Percentiles rank a stretch among this genome's conserved stretches.
These are phyloP conservation scores for Actinia equina DNA, from an alignment of 64 coral and sea anemone species.

Conservation along the genomic window DNA sequence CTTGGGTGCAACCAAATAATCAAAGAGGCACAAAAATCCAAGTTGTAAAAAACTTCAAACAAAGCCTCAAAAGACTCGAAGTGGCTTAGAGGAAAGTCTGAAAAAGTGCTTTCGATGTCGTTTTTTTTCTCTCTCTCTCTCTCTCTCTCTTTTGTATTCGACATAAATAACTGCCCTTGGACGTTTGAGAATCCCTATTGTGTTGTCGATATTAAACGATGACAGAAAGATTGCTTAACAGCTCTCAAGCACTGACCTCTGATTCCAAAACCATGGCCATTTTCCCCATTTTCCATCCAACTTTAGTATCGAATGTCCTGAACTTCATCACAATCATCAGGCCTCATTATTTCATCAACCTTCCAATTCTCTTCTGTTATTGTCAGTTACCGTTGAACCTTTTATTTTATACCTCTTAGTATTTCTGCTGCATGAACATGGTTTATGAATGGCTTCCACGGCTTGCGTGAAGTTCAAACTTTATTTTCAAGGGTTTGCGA, in stretches of 20 bases:
- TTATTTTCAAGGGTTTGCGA: not conserved
- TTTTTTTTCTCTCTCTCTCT: not conserved
- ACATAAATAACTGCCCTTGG: not conserved
- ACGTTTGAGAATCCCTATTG: not conserved
- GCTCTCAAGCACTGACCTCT: not conserved
- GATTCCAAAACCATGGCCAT: not conserved
- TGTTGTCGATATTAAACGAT: constrained; percentile 6
- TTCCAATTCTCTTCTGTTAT: not conserved
- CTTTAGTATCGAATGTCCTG: not conserved
- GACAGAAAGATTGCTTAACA: constrained; percentile 10
- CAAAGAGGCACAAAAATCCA: not conserved
- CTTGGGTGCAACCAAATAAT: not conserved
- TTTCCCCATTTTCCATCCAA: not conserved
- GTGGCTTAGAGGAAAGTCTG: not conserved
- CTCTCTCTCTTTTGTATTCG: not conserved
- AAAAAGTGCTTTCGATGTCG: not conserved
- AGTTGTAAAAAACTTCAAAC: no score
- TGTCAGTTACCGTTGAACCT: not conserved
- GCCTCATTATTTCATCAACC: not conserved
- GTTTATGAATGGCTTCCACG: no score
- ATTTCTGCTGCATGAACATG: no score
- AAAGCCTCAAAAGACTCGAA: not conserved
- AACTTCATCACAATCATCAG: not conserved
- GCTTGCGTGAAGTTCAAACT: not conserved
- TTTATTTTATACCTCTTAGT: not conserved